Evolutionary conservation across 1,140 invertebrate genomes (phyloP).

Genomic region (Heliothis virescens): DNA sequence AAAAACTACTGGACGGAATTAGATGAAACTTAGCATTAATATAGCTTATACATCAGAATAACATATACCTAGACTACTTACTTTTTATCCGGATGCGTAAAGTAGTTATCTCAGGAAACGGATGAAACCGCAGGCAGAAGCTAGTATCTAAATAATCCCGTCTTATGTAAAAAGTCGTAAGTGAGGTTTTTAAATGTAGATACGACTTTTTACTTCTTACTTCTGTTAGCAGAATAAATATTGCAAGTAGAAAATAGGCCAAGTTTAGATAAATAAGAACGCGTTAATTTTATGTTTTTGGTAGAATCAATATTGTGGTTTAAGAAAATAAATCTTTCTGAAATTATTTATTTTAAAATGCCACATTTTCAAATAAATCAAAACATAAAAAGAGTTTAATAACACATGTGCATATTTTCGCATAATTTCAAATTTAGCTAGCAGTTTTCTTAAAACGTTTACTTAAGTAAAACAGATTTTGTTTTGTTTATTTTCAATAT

Average conservation of each 20-base stretch:
- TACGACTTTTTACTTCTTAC: too few relatives aligned
- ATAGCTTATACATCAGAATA: too few relatives aligned
- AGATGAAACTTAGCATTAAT: too few relatives aligned
- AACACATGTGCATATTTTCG: background rate
- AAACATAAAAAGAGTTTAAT: background rate
- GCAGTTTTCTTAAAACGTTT: slow-evolving; percentile 3
- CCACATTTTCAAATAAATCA: slow-evolving; percentile 2
- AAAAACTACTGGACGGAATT: too few relatives aligned
- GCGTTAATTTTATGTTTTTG: background rate
- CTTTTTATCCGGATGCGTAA: too few relatives aligned
- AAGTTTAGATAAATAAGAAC: slow-evolving; percentile 24
- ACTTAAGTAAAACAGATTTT: background rate
- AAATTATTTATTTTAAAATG: slow-evolving; percentile 14
- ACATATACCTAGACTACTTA: too few relatives aligned
- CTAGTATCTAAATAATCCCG: too few relatives aligned
- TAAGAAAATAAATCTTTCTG: background rate
- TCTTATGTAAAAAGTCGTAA: too few relatives aligned
- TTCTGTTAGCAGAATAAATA: background rate
- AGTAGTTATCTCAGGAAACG: too few relatives aligned
- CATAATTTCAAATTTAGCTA: background rate
- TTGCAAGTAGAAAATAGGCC: slow-evolving; percentile 5
- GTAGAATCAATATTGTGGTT: slow-evolving; percentile 20
- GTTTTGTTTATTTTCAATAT: background rate
- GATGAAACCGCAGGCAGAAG: too few relatives aligned
- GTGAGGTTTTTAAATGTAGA: too few relatives aligned